Evolutionary conservation across 2,113 vertebrate genomes (phyloP), one percentile per base, ranked within the genome.

Genomic region (Scophthalmus maximus): DNA sequence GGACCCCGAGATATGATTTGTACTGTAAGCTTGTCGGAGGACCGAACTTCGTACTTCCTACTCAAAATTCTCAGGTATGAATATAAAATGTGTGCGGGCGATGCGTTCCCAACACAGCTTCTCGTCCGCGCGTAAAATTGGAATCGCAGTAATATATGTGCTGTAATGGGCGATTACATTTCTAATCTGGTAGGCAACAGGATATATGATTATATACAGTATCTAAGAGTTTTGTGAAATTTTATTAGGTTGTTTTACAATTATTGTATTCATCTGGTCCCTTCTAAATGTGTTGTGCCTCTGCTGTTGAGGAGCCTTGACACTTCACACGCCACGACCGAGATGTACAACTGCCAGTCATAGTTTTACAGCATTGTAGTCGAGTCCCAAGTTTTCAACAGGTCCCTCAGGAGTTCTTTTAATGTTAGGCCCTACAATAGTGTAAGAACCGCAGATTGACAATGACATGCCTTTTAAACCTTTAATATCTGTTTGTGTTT

Each of bases 21-120:
- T 98, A 94, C 89, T 98, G 97, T 90, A 96, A 96, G 68, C 92
- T 98, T 71, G 96, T 95, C 14, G 97, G 97, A 69, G 96, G 97
- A 2, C 95, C 96, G 1, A 91, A 87, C 1, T 65, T 77, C 6
- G 91, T 88, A 29, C 85, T 85, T 59, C 72, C 84, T 4, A 94
- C 94, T 14, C 93, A 93, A 51, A 90, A 94, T 32, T 96, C 98
- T 77, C 96, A 96, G 96, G 97, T 98, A 93, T n/a, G n/a, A n/a
- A n/a, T n/a, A n/a, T n/a, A 78, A 66, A 47, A 46, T 32, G 64
- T 17, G 42, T 25, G 8, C 10, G 49, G 27, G 2, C 11, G 32
- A 30, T 20, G 36, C 1, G 12, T 10, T 20, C 8, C 15, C 12
- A 4, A 2, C 20, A 3, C 23, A 42, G 10, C 23, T 53, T 65